Base-by-base conservation (phyloP, 2,888 invertebrate species). In the Dasysyrphus albostriatus region DNA sequence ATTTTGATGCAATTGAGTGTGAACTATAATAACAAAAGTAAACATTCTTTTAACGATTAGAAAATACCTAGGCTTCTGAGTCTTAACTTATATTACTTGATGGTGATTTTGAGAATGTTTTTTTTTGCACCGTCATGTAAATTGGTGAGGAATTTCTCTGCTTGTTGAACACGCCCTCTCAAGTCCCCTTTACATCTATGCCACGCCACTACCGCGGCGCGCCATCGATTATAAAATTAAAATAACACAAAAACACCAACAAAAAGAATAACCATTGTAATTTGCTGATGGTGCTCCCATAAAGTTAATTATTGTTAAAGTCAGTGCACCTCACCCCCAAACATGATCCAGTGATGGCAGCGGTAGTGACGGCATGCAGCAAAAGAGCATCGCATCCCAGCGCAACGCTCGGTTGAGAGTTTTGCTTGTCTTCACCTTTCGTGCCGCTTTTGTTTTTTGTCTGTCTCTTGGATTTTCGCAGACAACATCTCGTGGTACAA, bases 261-360 rank as follows among this genome's bases (percentile, higher is more conserved):
- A n/a, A 32, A 59, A 65, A 51, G 51, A 70, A 78, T 75, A 70
- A 87, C 87, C 78, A 87, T 83, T 74, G 83, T 65, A 83, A 87
- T 83, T 87, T 72, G 78, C 78, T 70, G 83, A 87, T 75, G 87
- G 78, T 83, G 83, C 83, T 87, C 87, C 83, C 87, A 87, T 87
- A 83, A 83, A 87, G 83, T 83, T 87, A 87, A 87, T 87, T 87
- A 87, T 87, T 87, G 83, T 87, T 87, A 87, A 78, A 83, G 87
- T 83, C 83, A 83, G 87, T 72, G 70, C 79, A 79, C 87, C 78
- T 78, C 87, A 83, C 87, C 87, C 83, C 83, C 87, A 75, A 83
- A 61, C 14, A 49, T 8, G 49, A 29, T 29, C 14, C 44, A 47
- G 19, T 49, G 54, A 9, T 63, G 16, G 63, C 59, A 7, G 8